Evolutionary conservation across 2,888 invertebrate species (phyloP).

Genomic region (Amblyjoppa fuscipennis): DNA sequence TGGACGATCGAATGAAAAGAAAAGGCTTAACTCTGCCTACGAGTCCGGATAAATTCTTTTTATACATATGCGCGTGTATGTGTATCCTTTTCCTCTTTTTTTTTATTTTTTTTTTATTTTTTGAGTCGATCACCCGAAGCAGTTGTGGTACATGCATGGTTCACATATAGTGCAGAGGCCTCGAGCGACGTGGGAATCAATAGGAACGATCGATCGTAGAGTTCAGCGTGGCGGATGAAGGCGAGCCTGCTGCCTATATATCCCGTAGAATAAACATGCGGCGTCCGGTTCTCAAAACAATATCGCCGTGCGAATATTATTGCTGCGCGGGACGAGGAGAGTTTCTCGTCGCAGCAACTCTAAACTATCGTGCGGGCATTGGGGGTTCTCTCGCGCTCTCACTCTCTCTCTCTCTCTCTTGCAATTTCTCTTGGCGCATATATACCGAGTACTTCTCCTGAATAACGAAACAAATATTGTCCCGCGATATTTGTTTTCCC

Average conservation of each 20-base stretch:
- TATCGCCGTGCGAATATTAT: slow-evolving; percentile 72
- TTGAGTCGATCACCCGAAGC: slow-evolving; percentile 4
- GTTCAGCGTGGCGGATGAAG: slow-evolving; percentile 44
- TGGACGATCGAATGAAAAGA: neutral
- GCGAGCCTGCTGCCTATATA: slow-evolving; percentile 41
- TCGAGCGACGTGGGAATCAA: slow-evolving; percentile 65
- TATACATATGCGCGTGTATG: slow-evolving; percentile 12
- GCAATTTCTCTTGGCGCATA: slow-evolving; percentile 1
- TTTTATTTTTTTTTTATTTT: slow-evolving; percentile 37
- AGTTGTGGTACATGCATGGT: slow-evolving; percentile 23
- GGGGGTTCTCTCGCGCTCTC: neutral
- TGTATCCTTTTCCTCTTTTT: slow-evolving; percentile 10
- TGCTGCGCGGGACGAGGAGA: slow-evolving; percentile 61
- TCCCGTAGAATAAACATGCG: slow-evolving; percentile 72
- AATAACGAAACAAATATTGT: slow-evolving; percentile 19
- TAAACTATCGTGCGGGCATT: slow-evolving; percentile 3
- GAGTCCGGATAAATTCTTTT: neutral
- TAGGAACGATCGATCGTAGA: slow-evolving; percentile 58
- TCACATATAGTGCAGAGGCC: slow-evolving; percentile 12
- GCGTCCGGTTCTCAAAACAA: slow-evolving; percentile 74
- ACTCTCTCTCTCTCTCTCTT: neutral
- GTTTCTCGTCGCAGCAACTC: slow-evolving; percentile 26
- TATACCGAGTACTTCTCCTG: slow-evolving; percentile 12
- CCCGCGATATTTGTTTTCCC: slow-evolving; percentile 11
- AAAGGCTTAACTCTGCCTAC: slow-evolving; percentile 1